These are phyloP conservation scores for Melanostigma gelatinosum DNA, from an alignment of 2,113 vertebrate genomes.

Conservation along the genomic window DNA sequence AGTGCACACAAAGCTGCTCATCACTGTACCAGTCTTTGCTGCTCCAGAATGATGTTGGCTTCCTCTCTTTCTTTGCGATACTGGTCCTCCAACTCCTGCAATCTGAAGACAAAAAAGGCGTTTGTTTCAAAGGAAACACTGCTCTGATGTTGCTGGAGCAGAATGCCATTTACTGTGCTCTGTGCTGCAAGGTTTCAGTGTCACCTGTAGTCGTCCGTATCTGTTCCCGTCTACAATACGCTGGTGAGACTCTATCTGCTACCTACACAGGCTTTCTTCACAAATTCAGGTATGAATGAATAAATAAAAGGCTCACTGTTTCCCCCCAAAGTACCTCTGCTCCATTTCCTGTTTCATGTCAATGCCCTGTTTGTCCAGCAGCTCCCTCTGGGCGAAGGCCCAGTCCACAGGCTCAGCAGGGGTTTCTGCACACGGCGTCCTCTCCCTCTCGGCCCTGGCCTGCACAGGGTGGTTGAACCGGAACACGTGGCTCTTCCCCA, in stretches of 20 bases:
- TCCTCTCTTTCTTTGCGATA: slow-evolving; percentile 96
- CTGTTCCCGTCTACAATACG: neutral
- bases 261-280: neutral
- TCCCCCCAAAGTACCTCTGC: slow-evolving; percentile 86
- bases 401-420: slow-evolving; percentile 94
- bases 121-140: neutral
- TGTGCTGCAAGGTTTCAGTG: neutral
- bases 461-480: slow-evolving; percentile 98
- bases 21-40: slow-evolving; percentile 91
- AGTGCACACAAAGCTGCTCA: neutral
- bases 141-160: neutral
- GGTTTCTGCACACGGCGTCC: slow-evolving; percentile 91
- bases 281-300: neutral
- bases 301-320: neutral
- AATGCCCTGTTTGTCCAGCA: slow-evolving; percentile 97
- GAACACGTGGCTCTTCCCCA: slow-evolving; percentile 98
- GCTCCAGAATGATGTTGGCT: slow-evolving; percentile 94
- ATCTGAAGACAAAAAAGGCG: slow-evolving; percentile 77
- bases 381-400: slow-evolving; percentile 95
- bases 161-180: neutral
- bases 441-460: slow-evolving; percentile 93
- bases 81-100: slow-evolving; percentile 97
- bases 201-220: neutral
- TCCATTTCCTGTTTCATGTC: slow-evolving; percentile 99
- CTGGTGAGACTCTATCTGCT: neutral